Evolutionary conservation across 2,888 invertebrate genomes (phyloP), one percentile per base, ranked within the genome.

Genomic region (Dugesia japonica): DNA sequence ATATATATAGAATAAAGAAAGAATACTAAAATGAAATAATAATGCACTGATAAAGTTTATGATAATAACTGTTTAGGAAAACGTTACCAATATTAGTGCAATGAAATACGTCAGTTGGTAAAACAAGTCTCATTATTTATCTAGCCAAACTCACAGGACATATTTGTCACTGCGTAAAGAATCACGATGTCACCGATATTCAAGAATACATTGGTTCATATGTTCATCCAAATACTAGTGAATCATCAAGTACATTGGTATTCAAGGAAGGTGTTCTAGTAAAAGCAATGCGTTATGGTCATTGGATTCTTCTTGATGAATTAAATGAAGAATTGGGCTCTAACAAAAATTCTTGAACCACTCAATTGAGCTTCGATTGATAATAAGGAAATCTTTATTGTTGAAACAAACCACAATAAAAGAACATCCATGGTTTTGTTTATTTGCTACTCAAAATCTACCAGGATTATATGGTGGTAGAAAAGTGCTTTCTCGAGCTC

Each of bases 401-500:
- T 97, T 0, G 98, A 99, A 86, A 95, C 94, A 0, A 83, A 89
- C 91, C 81, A 88, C 90, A 0, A 89, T 99, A 0, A 91, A 89
- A 86, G 98, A 98, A 0, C 91, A 98, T 86, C 89, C 90, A 0
- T 90, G 91, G 81, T 99, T 99, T 83, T 92, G 94, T 89, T 86
- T 99, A 0, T 98, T 99, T 84, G 98, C 98, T 0, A 99, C 98
- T 0, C 98, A 98, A 86, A 99, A 99, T 87, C 98, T 98, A 0
- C 94, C 97, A 0, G 87, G 86, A 1, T 85, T 91, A 0, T 99
- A 99, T 82, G 97, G 95, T 0, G 98, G 98, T 0, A 87, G 98
- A 73, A 98, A 94, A 87, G 90, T 88, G n/a, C 85, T 98, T 1
- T 97, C 97, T 0, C 88, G 97, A 79, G 98, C 98, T 0, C 97